A percentile compares a stretch with the other conserved stretches of the same genome.
These are phyloP conservation scores for Saccostrea cuccullata DNA, from an alignment of 1,140 invertebrate genomes.

Conservation along the genomic window DNA sequence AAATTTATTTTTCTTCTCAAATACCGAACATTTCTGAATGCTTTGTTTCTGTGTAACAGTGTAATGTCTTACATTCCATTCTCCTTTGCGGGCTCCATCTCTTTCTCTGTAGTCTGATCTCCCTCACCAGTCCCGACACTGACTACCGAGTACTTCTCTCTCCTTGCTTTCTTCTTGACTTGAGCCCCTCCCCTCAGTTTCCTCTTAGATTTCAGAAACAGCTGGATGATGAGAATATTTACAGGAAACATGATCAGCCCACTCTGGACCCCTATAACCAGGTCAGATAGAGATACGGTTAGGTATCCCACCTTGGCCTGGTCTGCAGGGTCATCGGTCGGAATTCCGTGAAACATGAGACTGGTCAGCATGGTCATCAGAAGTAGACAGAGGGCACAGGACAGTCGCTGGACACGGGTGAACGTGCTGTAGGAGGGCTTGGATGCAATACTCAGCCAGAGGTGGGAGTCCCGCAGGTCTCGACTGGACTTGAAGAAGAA, in stretches of 20 bases:
- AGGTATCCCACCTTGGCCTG: conserved; percentile 53
- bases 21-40: background rate
- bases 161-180: background rate
- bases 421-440: conserved; percentile 69
- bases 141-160: background rate
- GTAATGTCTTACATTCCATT: background rate
- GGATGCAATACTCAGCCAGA: conserved; percentile 72
- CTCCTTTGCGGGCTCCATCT: background rate
- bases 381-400: conserved; percentile 71
- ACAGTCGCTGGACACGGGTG: conserved; percentile 70
- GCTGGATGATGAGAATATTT: conserved; percentile 65
- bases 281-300: conserved; percentile 54
- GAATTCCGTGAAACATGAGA: conserved; percentile 74
- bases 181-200: background rate
- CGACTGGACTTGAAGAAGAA: conserved; percentile 63
- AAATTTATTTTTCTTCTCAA: background rate
- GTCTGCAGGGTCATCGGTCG: conserved; percentile 62
- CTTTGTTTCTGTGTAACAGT: background rate
- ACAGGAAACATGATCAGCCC: conserved; percentile 69
- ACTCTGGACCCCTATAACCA: conserved; percentile 68
- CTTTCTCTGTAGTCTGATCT: background rate
- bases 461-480: conserved; percentile 69
- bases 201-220: conserved; percentile 53
- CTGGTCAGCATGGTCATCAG: conserved; percentile 71
- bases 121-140: background rate